Evolutionary conservation across 2,888 invertebrate species (phyloP).

Genomic region (Diplazon laetatorius): DNA sequence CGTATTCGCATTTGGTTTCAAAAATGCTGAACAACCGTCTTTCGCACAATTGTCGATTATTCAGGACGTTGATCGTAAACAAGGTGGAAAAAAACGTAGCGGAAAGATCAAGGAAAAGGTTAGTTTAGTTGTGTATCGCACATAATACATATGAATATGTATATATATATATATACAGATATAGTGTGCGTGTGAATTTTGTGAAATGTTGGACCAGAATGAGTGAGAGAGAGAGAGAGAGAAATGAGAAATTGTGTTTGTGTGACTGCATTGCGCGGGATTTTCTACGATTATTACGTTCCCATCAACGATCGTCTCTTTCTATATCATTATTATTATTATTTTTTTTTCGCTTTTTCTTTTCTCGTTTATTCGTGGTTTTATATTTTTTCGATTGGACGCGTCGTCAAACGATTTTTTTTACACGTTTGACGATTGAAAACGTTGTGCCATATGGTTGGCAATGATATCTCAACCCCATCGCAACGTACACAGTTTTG

Average conservation of each 20-base stretch:
- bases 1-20: constrained; percentile 91
- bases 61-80: constrained; percentile 87
- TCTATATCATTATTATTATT: no score
- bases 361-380: no score
- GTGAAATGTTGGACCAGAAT: no score
- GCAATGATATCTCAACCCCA: constrained; percentile 31
- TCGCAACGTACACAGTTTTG: constrained; percentile 1
- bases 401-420: background rate
- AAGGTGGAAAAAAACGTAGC: constrained; percentile 86
- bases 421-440: background rate
- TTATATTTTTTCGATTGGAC: no score
- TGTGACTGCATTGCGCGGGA: background rate
- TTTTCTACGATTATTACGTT: background rate
- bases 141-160: no score
- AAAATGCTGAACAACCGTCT: constrained; percentile 91
- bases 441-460: constrained; percentile 68
- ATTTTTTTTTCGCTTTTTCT: no score
- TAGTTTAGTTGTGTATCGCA: constrained; percentile 77
- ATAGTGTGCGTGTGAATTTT: background rate
- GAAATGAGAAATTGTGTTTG: no score
- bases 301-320: background rate
- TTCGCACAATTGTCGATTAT: constrained; percentile 88
- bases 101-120: constrained; percentile 89
- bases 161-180: no score
- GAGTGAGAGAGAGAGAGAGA: no score